Base-by-base conservation (phyloP, 2,797 vertebrate genomes). In the Otolemur crassicaudatus region DNA sequence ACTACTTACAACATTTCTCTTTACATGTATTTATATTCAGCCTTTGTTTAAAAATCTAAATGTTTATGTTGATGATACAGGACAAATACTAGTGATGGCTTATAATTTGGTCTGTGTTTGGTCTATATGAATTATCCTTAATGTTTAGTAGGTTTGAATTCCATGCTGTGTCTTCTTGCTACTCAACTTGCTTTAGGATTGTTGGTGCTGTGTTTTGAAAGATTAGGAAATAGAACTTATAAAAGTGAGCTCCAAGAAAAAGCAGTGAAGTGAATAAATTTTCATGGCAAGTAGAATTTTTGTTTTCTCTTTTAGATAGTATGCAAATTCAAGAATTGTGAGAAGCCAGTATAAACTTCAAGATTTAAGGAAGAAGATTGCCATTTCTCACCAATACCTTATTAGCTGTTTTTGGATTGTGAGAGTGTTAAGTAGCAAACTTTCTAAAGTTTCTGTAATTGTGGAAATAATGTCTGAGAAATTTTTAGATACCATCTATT, bases 401-500 rank as follows among this genome's bases (percentile, higher is more conserved):
- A 58, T 91, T 91, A 72, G 25, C 37, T 94, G 2, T 88, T 96
- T 81, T 96, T 94, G 60, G 84, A 67, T 89, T 92, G 25, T 70
- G 23, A 81, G 14, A 69, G 1, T 90, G 49, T 90, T 86, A 12
- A 79, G 14, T 87, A 56, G 20, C 65, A 95, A 60, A 75, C 37
- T 90, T 92, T 67, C 13, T 91, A 31, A 81, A 90, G 49, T 83
- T 92, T 94, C 92, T 95, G 23, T 96, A 5, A 43, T 87, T 95
- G 22, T 90, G 72, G 72, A 94, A 93, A 82, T 92, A 92, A 56
- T 63, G 19, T 87, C 19, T 87, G 53, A 95, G 61, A 91, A 82
- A 56, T 85, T 46, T 70, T 96, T 87, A 91, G 72, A 94, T 11
- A 56, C 84, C 31, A 56, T 89, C n/a, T 95, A 92, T 96, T 97